Percentiles rank a stretch among this genome's conserved stretches.
Evolutionary conservation across 2,888 invertebrate species (phyloP).

Genomic region (Luperina testacea): DNA sequence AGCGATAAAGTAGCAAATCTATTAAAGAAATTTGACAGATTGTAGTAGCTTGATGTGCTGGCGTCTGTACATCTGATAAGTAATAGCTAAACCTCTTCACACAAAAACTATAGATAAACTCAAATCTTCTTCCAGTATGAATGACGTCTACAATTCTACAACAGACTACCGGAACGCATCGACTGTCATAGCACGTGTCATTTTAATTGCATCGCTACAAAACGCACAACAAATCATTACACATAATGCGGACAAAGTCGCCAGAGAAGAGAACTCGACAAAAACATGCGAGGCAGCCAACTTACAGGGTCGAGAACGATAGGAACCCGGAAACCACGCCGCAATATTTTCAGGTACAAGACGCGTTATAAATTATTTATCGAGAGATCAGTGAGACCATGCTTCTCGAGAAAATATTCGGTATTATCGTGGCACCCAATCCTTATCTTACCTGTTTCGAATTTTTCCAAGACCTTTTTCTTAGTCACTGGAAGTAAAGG

Average conservation of each 20-base stretch:
- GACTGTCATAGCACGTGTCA: conserved; percentile 54
- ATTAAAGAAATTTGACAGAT: no score
- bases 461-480: background rate
- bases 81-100: conserved; percentile 18
- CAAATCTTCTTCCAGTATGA: conserved; percentile 6
- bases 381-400: conserved; percentile 51
- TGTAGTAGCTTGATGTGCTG: no score
- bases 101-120: conserved; percentile 26
- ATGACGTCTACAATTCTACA: background rate
- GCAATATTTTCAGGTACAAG: conserved; percentile 84
- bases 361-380: conserved; percentile 66
- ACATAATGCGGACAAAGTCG: conserved; percentile 73
- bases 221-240: conserved; percentile 63
- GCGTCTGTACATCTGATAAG: no score
- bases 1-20: no score
- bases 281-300: conserved; percentile 68
- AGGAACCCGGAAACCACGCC: conserved; percentile 81
- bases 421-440: background rate
- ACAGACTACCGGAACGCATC: conserved; percentile 16
- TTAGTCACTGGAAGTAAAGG: no score
- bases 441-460: background rate
- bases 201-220: conserved; percentile 53
- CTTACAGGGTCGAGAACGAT: conserved; percentile 73
- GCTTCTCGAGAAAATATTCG: conserved; percentile 27
- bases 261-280: conserved; percentile 69